These are phyloP conservation scores for Chloroceryle inda DNA, from an alignment of 2,797 vertebrate genomes.

Conservation along the genomic window DNA sequence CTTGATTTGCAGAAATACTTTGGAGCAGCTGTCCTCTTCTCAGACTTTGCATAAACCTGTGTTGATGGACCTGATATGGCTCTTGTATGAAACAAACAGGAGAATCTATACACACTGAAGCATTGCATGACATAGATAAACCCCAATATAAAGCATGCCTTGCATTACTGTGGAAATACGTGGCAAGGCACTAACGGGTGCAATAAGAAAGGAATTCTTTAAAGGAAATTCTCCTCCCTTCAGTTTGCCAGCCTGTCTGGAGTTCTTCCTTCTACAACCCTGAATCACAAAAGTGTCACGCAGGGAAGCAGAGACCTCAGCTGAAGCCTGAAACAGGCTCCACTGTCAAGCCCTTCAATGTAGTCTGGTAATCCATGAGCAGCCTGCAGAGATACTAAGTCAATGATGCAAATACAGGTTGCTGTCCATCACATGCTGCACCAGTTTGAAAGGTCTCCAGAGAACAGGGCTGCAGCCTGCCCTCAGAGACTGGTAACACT, in stretches of 20 bases:
- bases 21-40: neutral
- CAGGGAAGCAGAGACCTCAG: neutral
- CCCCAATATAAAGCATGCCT: neutral
- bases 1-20: neutral
- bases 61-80: neutral
- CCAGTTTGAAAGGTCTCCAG: neutral
- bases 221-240: neutral
- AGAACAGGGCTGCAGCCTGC: neutral
- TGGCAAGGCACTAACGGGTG: neutral
- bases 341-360: neutral
- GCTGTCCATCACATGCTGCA: neutral
- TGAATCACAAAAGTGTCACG: neutral
- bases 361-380: neutral
- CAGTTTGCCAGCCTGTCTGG: neutral
- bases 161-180: neutral
- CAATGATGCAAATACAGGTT: neutral
- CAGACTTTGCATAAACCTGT: neutral
- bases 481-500: neutral
- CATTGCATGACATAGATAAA: neutral
- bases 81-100: neutral
- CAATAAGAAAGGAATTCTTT: neutral
- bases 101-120: neutral
- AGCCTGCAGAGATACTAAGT: neutral
- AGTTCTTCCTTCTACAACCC: neutral
- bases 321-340: neutral